Evolutionary conservation across 2,888 invertebrate species (phyloP).

Genomic region (Diarsia brunnea): DNA sequence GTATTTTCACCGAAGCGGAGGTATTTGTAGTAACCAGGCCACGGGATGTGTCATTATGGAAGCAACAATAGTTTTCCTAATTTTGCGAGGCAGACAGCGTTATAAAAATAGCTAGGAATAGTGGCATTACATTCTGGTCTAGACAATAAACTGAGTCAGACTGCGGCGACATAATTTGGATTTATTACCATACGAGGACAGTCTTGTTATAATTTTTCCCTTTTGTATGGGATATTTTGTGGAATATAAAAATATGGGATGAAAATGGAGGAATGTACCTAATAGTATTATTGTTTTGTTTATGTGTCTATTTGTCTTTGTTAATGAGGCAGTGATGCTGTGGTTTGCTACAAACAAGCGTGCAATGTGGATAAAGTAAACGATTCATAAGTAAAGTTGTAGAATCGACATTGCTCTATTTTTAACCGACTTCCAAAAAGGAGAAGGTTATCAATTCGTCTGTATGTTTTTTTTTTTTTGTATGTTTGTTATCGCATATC

Average conservation of each 20-base stretch:
- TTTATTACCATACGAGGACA: conserved; percentile 51
- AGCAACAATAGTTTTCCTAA: conserved; percentile 57
- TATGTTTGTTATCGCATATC: too few relatives aligned
- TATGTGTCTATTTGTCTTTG: conserved; percentile 19
- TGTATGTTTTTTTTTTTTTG: too few relatives aligned
- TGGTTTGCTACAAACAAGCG: neutral
- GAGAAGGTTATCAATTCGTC: too few relatives aligned
- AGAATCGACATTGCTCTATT: neutral
- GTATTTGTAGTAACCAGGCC: conserved; percentile 59
- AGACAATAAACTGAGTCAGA: conserved; percentile 44
- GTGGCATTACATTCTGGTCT: conserved; percentile 27
- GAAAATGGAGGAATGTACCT: conserved; percentile 16
- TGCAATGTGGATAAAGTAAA: neutral
- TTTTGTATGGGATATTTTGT: conserved; percentile 13
- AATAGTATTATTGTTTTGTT: conserved; percentile 18
- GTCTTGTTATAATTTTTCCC: conserved; percentile 21
- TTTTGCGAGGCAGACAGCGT: conserved; percentile 42
- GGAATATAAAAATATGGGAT: conserved; percentile 36
- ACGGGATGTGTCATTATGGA: conserved; percentile 46
- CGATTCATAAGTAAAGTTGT: neutral
- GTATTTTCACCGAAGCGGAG: conserved; percentile 50
- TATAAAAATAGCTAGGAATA: conserved; percentile 50
- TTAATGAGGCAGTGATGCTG: conserved; percentile 10
- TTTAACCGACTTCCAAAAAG: too few relatives aligned
- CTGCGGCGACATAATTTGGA: conserved; percentile 39